These are phyloP conservation scores for Entelurus aequoreus DNA, from an alignment of 2,113 vertebrate species.

Conservation along the genomic window DNA sequence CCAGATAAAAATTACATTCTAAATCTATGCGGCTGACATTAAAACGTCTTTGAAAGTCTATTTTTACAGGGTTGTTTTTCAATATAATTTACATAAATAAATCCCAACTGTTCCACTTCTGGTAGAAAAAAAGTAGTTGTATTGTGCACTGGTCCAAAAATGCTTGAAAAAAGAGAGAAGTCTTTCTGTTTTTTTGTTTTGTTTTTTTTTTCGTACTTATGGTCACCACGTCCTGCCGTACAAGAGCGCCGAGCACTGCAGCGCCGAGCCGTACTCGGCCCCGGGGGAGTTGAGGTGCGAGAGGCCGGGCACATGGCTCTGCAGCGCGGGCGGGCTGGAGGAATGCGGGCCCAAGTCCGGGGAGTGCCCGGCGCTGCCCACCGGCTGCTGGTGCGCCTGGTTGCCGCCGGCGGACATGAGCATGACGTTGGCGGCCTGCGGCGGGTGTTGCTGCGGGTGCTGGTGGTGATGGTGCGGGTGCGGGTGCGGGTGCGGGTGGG, in stretches of 20 bases:
- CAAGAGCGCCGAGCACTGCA: constrained; percentile 96
- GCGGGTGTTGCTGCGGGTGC: constrained; percentile 79
- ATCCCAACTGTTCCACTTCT: constrained; percentile 46
- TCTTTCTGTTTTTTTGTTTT: not conserved
- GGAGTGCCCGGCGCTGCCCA: constrained; percentile 92
- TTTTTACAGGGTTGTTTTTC: constrained; percentile 20
- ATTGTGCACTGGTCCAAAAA: too few relatives aligned
- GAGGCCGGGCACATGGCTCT: constrained; percentile 90
- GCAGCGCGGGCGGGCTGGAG: constrained; percentile 87
- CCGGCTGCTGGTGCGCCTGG: constrained; percentile 80
- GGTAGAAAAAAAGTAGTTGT: constrained; percentile 4
- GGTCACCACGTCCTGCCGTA: constrained; percentile 99
- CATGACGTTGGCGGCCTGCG: constrained; percentile 85
- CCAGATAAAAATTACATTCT: constrained; percentile 83
- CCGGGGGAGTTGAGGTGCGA: constrained; percentile 96
- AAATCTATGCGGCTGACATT: constrained; percentile 89
- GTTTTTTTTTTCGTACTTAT: too few relatives aligned
- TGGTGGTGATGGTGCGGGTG: not conserved
- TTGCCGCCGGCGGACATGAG: constrained; percentile 87
- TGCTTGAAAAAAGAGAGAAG: not conserved
- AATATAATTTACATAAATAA: constrained; percentile 77
- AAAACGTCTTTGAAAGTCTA: constrained; percentile 64
- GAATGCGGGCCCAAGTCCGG: constrained; percentile 93
- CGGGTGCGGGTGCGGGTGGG: constrained; percentile 66
- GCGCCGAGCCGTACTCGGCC: constrained; percentile 91